Conservation (phyloP, 1,140 invertebrate species). For the Pseudobourletiella spinata region DNA sequence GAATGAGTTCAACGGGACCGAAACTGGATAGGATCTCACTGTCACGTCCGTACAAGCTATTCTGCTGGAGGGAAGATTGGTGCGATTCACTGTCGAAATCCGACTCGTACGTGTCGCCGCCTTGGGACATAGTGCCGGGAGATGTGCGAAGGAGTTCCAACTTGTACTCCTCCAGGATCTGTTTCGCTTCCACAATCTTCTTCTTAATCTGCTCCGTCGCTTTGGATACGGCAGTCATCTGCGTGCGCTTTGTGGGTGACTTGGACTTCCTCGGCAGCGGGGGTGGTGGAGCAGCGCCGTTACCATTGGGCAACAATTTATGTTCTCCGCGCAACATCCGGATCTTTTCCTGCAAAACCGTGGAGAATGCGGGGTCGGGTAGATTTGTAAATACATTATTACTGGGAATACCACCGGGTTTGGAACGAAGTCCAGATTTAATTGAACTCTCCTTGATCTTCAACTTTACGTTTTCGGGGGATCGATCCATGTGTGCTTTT, state of each 20-base stretch:
- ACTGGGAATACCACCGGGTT: background rate
- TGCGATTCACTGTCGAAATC: background rate
- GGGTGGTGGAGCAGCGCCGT: background rate
- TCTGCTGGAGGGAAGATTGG: background rate
- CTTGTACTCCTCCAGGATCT: slow-evolving; percentile 7
- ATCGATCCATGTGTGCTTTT: background rate
- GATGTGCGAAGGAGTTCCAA: background rate
- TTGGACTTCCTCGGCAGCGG: background rate
- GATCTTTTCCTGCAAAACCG: slow-evolving; percentile 1
- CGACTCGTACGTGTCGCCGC: background rate
- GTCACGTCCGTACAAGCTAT: background rate
- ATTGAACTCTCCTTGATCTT: background rate
- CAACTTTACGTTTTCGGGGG: background rate
- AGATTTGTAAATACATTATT: background rate
- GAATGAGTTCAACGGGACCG: background rate
- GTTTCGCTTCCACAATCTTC: slow-evolving; percentile 8
- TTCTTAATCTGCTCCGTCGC: slow-evolving; percentile 9
- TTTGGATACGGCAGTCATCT: slow-evolving; percentile 3
- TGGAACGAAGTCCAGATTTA: background rate
- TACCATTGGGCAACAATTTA: background rate
- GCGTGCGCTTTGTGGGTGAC: background rate
- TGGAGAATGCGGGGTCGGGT: slow-evolving; percentile 3
- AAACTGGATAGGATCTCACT: slow-evolving; percentile 3
- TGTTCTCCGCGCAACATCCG: background rate
- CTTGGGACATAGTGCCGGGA: background rate